Base-by-base conservation (phyloP, 2,113 vertebrate genomes). In the Carollia perspicillata region DNA sequence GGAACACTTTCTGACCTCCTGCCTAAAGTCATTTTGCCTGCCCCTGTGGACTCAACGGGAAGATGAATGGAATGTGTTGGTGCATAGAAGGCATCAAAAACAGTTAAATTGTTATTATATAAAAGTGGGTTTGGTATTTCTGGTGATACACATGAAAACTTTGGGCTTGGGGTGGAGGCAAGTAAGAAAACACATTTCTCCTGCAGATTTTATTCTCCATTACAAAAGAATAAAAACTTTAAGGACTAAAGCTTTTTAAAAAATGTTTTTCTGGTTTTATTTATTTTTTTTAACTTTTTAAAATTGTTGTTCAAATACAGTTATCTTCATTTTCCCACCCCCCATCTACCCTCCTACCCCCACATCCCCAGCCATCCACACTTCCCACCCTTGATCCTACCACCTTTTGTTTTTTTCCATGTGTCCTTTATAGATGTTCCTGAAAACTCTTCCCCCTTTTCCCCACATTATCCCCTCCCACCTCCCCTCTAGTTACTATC, bases 121-220 rank as follows among this genome's bases (percentile, higher is more conserved):
- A 69, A 72, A 95, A 92, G 55, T 68, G 18, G 28, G 17, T 66
- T 93, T 44, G 55, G 33, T 30, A 55, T 93, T 93, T 94, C 72
- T 55, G 40, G 53, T 51, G 47, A 94, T 77, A 81, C n/a, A 92
- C 40, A 88, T 58, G 7, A 90, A 89, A 93, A 84, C 30, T 66
- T 89, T 90, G n/a, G 72, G 22, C 13, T 85, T 96, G 49, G 16
- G 26, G 14, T 71, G 22, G 66, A 85, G 66, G 28, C 28, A 85
- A 93, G 26, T 77, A 88, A 93, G n/a, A 86, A 89, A 90, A 93
- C 18, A 69, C 8, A 42, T 81, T 83, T 79, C 17, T 66, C 89
- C 7, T 78, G 47, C 44, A 88, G 84, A 60, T 71, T 80, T 90
- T 83, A 81, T 93, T 90, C 96, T 78, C 60, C 40, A 68, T 86